phyloP scores from a whole-genome alignment of 2,888 invertebrate species.

The Ophonus ardosiacus region DNA sequence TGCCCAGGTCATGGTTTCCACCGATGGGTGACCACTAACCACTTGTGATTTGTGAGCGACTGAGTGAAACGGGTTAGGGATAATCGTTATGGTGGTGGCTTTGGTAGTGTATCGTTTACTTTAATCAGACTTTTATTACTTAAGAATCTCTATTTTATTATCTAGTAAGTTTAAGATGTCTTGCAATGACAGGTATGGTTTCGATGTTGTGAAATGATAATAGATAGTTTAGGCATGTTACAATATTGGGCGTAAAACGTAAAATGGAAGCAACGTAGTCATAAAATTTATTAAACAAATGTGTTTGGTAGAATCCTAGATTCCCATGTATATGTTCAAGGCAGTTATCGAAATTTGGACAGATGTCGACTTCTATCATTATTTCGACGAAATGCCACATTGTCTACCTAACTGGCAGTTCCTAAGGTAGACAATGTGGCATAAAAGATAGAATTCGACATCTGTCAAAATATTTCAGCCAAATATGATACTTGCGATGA shows the following conservation, averaged over 20 bases:
- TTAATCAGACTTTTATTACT: constrained; percentile 44
- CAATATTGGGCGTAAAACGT: constrained; percentile 1
- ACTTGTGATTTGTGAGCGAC: not conserved
- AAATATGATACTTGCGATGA: too few relatives aligned
- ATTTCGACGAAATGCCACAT: too few relatives aligned
- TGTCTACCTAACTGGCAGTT: too few relatives aligned
- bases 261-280: not conserved
- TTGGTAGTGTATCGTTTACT: constrained; percentile 50
- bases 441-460: too few relatives aligned
- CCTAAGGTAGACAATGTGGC: too few relatives aligned
- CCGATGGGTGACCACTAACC: too few relatives aligned
- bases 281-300: too few relatives aligned
- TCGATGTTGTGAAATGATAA: constrained; percentile 47
- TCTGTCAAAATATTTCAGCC: too few relatives aligned
- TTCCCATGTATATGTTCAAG: too few relatives aligned
- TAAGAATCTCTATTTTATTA: constrained; percentile 47
- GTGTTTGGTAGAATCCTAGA: too few relatives aligned
- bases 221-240: constrained; percentile 48
- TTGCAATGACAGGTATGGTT: constrained; percentile 53
- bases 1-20: constrained; percentile 53
- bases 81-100: constrained; percentile 18
- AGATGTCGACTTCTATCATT: too few relatives aligned
- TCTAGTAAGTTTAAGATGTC: constrained; percentile 50
- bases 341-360: too few relatives aligned
- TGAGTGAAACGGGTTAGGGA: constrained; percentile 14